These are phyloP conservation scores for Apeira syringaria DNA, from an alignment of 2,888 invertebrate genomes.

Conservation along the genomic window DNA sequence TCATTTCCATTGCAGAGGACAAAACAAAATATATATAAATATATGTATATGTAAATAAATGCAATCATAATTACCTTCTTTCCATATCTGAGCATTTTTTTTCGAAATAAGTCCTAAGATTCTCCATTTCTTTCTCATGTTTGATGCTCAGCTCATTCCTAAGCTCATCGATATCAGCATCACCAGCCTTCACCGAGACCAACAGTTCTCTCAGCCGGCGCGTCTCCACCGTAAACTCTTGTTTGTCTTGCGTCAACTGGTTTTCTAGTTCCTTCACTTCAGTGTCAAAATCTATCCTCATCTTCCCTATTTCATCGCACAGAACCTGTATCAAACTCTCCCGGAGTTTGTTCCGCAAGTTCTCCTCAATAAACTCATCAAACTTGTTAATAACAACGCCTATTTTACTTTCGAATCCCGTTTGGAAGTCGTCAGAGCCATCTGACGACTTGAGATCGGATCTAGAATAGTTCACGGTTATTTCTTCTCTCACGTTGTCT, in stretches of 20 bases:
- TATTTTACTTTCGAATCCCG: slow-evolving; percentile 65
- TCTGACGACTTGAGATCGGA: slow-evolving; percentile 66
- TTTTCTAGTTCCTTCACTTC: slow-evolving; percentile 66
- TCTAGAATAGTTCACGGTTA: slow-evolving; percentile 69
- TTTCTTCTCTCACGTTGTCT: slow-evolving; percentile 78
- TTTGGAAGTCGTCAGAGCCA: slow-evolving; percentile 64
- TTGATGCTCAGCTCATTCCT: slow-evolving; percentile 85
- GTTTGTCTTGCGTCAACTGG: slow-evolving; percentile 83
- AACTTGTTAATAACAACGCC: slow-evolving; percentile 57
- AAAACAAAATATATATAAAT: too few relatives aligned
- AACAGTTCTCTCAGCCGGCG: slow-evolving; percentile 80
- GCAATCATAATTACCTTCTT: slow-evolving; percentile 82
- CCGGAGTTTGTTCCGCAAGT: slow-evolving; percentile 69
- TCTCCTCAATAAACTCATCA: slow-evolving; percentile 66
- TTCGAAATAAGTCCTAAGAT: slow-evolving; percentile 91
- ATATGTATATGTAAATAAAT: slow-evolving; percentile 5
- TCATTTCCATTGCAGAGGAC: too few relatives aligned
- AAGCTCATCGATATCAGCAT: slow-evolving; percentile 80
- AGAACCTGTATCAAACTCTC: slow-evolving; percentile 82
- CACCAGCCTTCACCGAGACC: slow-evolving; percentile 82
- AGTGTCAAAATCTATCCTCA: slow-evolving; percentile 65
- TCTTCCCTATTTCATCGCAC: slow-evolving; percentile 78
- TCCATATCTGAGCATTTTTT: slow-evolving; percentile 91
- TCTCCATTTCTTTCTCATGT: slow-evolving; percentile 91
- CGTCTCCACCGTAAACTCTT: slow-evolving; percentile 79